Evolutionary conservation across 2,888 invertebrate species (phyloP), one percentile per base, ranked within the genome.

Genomic region (Maniola hyperantus): DNA sequence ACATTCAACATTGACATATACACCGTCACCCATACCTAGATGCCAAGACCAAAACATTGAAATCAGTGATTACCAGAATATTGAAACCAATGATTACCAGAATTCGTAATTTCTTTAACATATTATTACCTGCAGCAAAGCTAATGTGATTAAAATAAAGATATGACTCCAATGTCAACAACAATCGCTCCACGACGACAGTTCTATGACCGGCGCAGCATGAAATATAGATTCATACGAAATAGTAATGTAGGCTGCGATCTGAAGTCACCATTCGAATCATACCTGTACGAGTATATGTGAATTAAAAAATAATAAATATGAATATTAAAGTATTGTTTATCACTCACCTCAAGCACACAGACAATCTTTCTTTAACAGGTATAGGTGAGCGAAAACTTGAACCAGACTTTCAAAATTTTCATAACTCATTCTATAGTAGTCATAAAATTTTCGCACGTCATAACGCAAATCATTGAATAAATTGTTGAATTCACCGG

Each of bases 381-480:
- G 44, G 44, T 44, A 44, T 44, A 44, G 44, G 13, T n/a, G 44
- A 44, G 11, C 44, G 44, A 44, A 44, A 44, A 44, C n/a, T 44
- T 11, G 44, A n/a, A n/a, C 6, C 6, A 15, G 15, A n/a, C 6
- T 46, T n/a, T 15, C 48, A 15, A 48, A 48, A 18, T 48, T 48
- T 48, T 48, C 48, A 48, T 48, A 48, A 18, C 18, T 8, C 48
- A 48, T 48, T 48, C 18, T 48, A 48, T 48, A 18, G 44, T 44
- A 44, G 44, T 44, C 44, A 44, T 44, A 44, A 44, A 48, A 48
- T 48, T 48, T 48, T 48, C 48, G 48, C 48, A 48, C 18, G 48
- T 48, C 48, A 18, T 48, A 48, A 18, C 48, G 15, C 48, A 48
- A 48, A 48, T 48, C 48, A 48, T 48, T 48, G 18, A 48, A 48